Evolutionary conservation across 2,797 vertebrate species (phyloP).

Genomic region (Mycteria americana): DNA sequence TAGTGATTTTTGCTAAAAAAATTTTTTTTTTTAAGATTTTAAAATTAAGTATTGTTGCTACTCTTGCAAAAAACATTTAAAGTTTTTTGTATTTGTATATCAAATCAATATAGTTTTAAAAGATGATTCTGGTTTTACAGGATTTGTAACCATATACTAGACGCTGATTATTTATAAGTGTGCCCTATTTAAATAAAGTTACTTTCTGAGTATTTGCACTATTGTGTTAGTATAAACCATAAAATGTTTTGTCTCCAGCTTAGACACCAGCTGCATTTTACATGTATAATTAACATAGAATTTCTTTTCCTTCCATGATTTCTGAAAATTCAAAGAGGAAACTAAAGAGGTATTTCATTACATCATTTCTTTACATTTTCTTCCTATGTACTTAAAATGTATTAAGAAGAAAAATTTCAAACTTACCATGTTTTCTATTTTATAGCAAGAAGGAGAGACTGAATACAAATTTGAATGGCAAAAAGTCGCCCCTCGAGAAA

Average conservation of each 20-base stretch:
- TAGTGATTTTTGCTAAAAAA: background rate
- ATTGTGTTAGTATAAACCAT: background rate
- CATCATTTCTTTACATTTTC: slow-evolving; percentile 15
- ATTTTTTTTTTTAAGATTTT: background rate
- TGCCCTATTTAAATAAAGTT: background rate
- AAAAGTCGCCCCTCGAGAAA: slow-evolving; percentile 94
- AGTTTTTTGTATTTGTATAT: background rate
- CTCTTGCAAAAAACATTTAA: background rate
- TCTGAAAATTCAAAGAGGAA: slow-evolving; percentile 74
- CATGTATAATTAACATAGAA: slow-evolving; percentile 5
- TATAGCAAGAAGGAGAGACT: slow-evolving; percentile 88
- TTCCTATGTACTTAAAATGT: background rate
- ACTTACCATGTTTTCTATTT: slow-evolving; percentile 29
- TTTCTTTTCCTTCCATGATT: slow-evolving; percentile 21
- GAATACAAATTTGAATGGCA: slow-evolving; percentile 99
- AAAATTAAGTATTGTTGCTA: background rate
- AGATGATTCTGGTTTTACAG: background rate
- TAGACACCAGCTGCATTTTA: background rate
- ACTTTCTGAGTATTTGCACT: background rate
- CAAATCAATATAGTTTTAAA: background rate
- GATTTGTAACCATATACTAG: background rate
- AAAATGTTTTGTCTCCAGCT: background rate
- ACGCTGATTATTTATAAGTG: background rate
- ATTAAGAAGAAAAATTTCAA: background rate
- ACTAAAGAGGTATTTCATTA: slow-evolving; percentile 78